Percentiles rank a stretch among this genome's conserved stretches.
Evolutionary conservation across 2,113 vertebrate genomes (phyloP).

Genomic region (Zosterops lateralis): DNA sequence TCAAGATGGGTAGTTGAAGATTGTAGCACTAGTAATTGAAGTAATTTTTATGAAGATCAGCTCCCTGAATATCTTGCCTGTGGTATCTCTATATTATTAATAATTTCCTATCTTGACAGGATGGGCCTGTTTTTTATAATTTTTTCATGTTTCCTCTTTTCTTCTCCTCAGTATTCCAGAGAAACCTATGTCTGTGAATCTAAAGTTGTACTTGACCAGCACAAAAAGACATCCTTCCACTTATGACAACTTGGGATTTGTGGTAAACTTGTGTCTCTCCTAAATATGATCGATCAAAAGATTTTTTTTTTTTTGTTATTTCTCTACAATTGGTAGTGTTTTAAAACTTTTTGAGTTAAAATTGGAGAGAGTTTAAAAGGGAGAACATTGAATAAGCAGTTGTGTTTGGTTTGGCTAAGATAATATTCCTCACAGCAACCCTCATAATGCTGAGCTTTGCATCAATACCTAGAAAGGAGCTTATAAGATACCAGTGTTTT

Average conservation of each 20-base stretch:
- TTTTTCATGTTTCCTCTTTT: background rate
- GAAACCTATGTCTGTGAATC: background rate
- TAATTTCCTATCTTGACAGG: background rate
- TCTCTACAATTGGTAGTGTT: rapidly evolving
- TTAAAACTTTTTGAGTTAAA: background rate
- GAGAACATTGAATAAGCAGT: background rate
- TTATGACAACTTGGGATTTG: rapidly evolving
- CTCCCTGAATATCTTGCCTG: background rate
- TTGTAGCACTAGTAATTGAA: background rate
- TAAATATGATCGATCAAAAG: background rate
- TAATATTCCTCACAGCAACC: background rate
- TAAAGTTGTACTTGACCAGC: background rate
- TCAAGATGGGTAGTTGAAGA: background rate
- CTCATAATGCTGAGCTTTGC: background rate
- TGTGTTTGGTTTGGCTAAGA: background rate
- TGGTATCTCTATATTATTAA: background rate
- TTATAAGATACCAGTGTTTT: background rate
- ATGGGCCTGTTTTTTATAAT: background rate
- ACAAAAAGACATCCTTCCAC: background rate
- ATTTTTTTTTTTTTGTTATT: background rate
- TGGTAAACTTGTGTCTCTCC: background rate
- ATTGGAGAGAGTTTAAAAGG: background rate
- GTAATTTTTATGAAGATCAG: background rate
- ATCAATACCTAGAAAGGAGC: background rate
- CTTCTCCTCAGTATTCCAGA: background rate